These are phyloP conservation scores for Ammodytes marinus DNA, from an alignment of 2,113 vertebrate genomes.

Conservation along the genomic window DNA sequence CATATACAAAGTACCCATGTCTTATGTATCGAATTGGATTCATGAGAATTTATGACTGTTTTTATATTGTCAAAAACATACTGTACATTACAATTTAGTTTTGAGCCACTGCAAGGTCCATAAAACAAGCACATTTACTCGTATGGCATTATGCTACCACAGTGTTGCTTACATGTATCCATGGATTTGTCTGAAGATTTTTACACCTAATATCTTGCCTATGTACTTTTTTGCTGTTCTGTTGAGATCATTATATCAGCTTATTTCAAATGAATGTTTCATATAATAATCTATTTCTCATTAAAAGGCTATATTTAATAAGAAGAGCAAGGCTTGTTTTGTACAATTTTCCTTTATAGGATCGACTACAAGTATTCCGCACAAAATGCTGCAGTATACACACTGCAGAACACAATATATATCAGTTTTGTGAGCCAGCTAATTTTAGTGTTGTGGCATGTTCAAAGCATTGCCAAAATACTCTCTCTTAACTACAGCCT, in stretches of 20 bases:
- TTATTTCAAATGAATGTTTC: constrained; percentile 91
- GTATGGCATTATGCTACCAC: constrained; percentile 72
- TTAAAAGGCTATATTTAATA: constrained; percentile 91
- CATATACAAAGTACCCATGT: constrained; percentile 60
- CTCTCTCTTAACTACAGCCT: neutral
- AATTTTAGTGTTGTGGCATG: neutral
- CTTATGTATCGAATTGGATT: constrained; percentile 68
- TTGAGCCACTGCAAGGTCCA: constrained; percentile 73
- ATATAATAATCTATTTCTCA: constrained; percentile 90
- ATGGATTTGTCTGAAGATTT: constrained; percentile 81
- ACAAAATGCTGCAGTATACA: neutral
- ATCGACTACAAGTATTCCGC: neutral
- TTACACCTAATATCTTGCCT: constrained; percentile 85
- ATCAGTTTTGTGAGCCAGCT: neutral
- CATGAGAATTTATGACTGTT: constrained; percentile 74
- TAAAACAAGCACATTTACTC: constrained; percentile 82
- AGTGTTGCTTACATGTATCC: constrained; percentile 80
- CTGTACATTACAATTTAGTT: constrained; percentile 70
- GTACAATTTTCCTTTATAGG: constrained; percentile 56
- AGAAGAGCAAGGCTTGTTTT: constrained; percentile 81
- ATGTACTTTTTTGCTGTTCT: constrained; percentile 86
- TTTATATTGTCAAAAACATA: constrained; percentile 68
- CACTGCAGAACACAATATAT: neutral
- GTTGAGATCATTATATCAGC: constrained; percentile 84
- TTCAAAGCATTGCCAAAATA: neutral